Evolutionary conservation across 2,797 vertebrate genomes (phyloP), one percentile per base, ranked within the genome.

Genomic region (Pipistrellus nathusii): DNA sequence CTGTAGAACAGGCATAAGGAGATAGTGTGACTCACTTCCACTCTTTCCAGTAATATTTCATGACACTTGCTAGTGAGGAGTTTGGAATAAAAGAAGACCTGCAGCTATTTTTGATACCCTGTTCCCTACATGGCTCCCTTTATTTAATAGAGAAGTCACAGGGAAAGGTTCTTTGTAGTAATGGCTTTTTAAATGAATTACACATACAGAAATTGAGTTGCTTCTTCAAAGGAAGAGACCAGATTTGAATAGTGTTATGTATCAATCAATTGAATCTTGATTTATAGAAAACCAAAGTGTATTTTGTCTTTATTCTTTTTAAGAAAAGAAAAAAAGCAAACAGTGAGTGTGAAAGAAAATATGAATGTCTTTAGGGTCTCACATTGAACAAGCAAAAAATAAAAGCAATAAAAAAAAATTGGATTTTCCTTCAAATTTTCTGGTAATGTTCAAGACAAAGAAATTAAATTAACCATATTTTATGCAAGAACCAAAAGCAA

Each of bases 381-480:
- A 62, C 11, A 81, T 72, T 94, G 78, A 93, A 93, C 4, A 76
- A 86, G 48, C 11, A 93, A 88, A 93, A 55, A 87, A 90, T 93
- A 94, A 76, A 30, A 1, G 7, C 48, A 20, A n/a, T n/a, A n/a
- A n/a, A 5, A 20, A n/a, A 69, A 62, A 88, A 85, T 77, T 93
- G 18, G 41, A 81, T 92, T 93, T 92, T 81, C 35, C 68, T 7
- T 51, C 59, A 51, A 66, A 90, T 72, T 96, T 93, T 78, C 41
- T 14, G 46, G 38, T 90, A 92, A 84, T 3, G 35, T 90, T 95
- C 76, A 92, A 76, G 59, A 71, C 38, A 64, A 92, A 85, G 85
- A 93, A 88, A 88, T 88, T 93, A 94, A 93, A 88, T 90, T 85
- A 92, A 86, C n/a, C 57, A 73, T 94, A 78, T 93, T 90, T 96